Evolutionary conservation across 2,888 invertebrate species (phyloP), one percentile per base, ranked within the genome.

Genomic region (Eristalis pertinax): DNA sequence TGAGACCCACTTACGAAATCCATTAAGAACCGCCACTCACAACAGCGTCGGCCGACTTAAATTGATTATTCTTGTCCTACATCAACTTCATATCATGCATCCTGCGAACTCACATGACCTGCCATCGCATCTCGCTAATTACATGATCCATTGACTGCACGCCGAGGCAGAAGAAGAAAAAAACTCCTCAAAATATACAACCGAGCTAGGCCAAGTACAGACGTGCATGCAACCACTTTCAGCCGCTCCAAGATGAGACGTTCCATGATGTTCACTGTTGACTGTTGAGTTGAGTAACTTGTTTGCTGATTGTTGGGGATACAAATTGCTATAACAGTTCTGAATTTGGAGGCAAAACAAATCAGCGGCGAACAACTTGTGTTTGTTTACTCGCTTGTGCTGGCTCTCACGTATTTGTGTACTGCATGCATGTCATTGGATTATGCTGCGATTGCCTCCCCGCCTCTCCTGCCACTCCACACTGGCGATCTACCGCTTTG

Each of bases 311-410:
- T 69, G 78, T 75, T 43, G 64, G 67, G 64, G 84, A 87, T 87
- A 87, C 87, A 87, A 87, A 87, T 87, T 87, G 83, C 84, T 15
- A 80, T 87, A 84, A 87, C 84, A 35, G 84, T 80, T 84, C 87
- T 76, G n/a, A 87, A 87, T 87, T 87, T 84, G 75, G 87, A 79
- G 35, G 72, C 72, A 50, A 41, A 41, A 38, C 58, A 38, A 56
- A 62, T 19, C 60, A 64, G 26, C 70, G 50, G 60, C 77, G 38
- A 32, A 70, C 19, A 72, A 67, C 7, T 70, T 78, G 35, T 43
- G 65, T 82, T 77, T 86, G 85, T 78, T 86, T 82, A 77, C 68
- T 19, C 13, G 38, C 38, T 13, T 13, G 38, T 38, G 38, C 38
- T 10, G 35, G 35, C 35, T 35, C 35, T 35, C 35, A 10, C 35